A percentile compares a stretch with the other conserved stretches of the same genome.
Evolutionary conservation across 2,113 vertebrate genomes (phyloP).

Genomic region (Puma concolor): DNA sequence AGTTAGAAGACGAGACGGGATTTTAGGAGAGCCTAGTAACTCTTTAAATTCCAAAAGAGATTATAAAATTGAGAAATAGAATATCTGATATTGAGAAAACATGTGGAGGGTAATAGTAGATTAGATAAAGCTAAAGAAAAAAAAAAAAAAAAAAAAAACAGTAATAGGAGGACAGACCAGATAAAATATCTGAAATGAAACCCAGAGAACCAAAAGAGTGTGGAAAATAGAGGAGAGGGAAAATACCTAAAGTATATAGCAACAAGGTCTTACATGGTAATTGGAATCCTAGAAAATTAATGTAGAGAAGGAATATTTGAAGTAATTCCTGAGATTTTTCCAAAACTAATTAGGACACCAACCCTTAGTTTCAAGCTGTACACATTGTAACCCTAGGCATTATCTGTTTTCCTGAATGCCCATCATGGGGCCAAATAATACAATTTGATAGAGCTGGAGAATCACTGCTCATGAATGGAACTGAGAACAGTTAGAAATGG

Average conservation of each 20-base stretch:
- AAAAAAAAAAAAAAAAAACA: neutral
- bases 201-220: neutral
- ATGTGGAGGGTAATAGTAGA: neutral
- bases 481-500: neutral
- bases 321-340: neutral
- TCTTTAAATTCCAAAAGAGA: neutral
- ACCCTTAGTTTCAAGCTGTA: neutral
- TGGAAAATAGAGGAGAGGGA: neutral
- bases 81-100: neutral
- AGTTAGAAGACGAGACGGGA: neutral
- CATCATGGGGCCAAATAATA: neutral
- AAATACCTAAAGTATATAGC: neutral
- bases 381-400: neutral
- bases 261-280: neutral
- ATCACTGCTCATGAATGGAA: neutral
- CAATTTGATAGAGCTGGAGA: neutral
- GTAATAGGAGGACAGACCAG: neutral
- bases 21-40: neutral
- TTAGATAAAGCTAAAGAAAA: neutral
- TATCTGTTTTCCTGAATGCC: neutral
- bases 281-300: neutral
- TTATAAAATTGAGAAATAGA: neutral
- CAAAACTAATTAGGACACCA: neutral
- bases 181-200: conserved; percentile 34
- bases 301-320: neutral